These are phyloP conservation scores for Hypomecis punctinalis DNA, from an alignment of 2,888 invertebrate genomes.

Conservation along the genomic window DNA sequence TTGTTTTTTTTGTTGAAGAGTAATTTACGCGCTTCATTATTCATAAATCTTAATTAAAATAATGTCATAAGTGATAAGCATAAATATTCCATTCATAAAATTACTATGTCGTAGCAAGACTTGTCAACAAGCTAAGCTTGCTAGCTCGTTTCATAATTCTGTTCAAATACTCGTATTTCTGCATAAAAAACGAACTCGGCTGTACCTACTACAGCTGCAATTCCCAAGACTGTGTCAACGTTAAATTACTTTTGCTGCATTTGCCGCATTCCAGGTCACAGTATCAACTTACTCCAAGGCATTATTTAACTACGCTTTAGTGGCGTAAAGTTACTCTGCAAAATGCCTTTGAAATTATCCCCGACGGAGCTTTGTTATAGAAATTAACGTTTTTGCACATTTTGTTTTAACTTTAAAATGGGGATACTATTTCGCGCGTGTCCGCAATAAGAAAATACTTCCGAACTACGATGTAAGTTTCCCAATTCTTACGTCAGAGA, in stretches of 20 bases:
- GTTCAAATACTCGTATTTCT: too few relatives aligned
- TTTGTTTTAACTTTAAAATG: conserved; percentile 52
- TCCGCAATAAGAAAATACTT: neutral
- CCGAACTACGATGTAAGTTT: too few relatives aligned
- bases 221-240: conserved; percentile 3
- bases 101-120: too few relatives aligned
- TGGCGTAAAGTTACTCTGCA: conserved; percentile 3
- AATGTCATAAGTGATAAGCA: too few relatives aligned
- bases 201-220: neutral
- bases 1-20: too few relatives aligned
- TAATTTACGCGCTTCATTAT: too few relatives aligned
- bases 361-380: conserved; percentile 9
- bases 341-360: conserved; percentile 15
- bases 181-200: neutral
- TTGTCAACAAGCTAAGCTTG: too few relatives aligned
- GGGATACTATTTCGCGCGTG: conserved; percentile 55
- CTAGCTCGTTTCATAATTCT: too few relatives aligned
- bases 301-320: conserved; percentile 1
- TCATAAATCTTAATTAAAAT: too few relatives aligned
- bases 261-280: conserved; percentile 21
- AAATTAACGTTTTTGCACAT: conserved; percentile 34
- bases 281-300: neutral
- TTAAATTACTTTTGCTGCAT: conserved; percentile 18
- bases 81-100: too few relatives aligned
- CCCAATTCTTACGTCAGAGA: too few relatives aligned